Conservation (phyloP, 2,888 invertebrate genomes). For the Agrotis clavis region DNA sequence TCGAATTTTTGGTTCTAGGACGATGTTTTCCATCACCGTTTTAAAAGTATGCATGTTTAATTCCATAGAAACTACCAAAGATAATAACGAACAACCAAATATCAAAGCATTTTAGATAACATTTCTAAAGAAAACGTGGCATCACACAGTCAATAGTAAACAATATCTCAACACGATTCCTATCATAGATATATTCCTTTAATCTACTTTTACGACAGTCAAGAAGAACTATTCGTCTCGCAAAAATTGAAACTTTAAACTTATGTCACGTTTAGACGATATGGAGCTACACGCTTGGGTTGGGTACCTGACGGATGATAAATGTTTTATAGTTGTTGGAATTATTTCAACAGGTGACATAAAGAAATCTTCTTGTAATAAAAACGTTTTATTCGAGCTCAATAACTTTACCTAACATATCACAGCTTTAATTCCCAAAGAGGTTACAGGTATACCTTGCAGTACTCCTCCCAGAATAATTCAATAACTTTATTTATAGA, state of each 20-base stretch:
- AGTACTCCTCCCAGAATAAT: too few species aligned
- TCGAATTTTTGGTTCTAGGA: too few species aligned
- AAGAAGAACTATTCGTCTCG: background rate
- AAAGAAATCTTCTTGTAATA: background rate
- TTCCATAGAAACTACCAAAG: too few species aligned
- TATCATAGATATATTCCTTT: background rate
- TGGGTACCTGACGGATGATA: background rate
- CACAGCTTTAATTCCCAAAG: background rate
- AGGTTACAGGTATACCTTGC: too few species aligned
- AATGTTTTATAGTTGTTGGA: background rate
- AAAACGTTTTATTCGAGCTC: background rate
- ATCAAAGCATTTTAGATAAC: background rate
- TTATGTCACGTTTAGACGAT: background rate
- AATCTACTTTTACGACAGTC: conserved; percentile 7
- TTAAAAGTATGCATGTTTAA: too few species aligned
- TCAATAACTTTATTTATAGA: too few species aligned
- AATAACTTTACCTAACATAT: background rate
- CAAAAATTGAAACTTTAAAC: background rate
- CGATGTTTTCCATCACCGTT: too few species aligned
- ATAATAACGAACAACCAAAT: background rate
- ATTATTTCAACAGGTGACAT: background rate
- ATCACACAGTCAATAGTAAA: background rate
- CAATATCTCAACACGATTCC: background rate
- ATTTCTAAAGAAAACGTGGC: background rate
- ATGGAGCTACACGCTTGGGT: too few species aligned